These are phyloP conservation scores for Carassius auratus DNA, from an alignment of 2,113 vertebrate genomes.

Conservation along the genomic window DNA sequence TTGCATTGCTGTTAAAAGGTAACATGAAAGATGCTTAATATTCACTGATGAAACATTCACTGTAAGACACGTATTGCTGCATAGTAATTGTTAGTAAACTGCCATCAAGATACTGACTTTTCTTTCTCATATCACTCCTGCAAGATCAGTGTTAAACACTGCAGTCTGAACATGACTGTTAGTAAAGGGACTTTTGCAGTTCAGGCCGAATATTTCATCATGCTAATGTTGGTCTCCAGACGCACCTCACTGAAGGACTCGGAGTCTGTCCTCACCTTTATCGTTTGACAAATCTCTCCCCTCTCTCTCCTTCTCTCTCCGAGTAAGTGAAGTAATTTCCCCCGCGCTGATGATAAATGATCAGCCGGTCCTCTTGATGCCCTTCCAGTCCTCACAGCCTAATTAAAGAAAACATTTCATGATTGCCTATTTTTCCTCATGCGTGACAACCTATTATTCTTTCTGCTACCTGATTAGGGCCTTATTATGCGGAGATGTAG, in stretches of 20 bases:
- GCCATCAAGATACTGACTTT: not conserved
- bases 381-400: conserved; percentile 95
- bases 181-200: not conserved
- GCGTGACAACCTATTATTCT: conserved; percentile 99
- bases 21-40: not conserved
- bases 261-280: conserved; percentile 37
- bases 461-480: conserved; percentile 99
- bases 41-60: too few relatives aligned
- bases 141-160: not conserved
- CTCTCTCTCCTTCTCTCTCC: conserved; percentile 58
- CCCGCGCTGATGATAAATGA: conserved; percentile 99
- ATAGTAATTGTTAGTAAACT: too few relatives aligned
- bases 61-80: too few relatives aligned
- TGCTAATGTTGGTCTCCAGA: not conserved
- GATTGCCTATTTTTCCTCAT: conserved; percentile 99
- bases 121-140: too few relatives aligned
- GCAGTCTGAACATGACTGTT: not conserved
- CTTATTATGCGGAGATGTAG: conserved; percentile 99
- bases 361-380: conserved; percentile 87
- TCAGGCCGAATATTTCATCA: not conserved
- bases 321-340: conserved; percentile 98
- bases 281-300: conserved; percentile 28
- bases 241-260: not conserved
- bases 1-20: too few relatives aligned
- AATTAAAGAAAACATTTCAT: conserved; percentile 99